Percentiles rank a stretch among this genome's conserved stretches.
Conservation (phyloP, 1,140 invertebrate genomes). For the Hestina assimilis region DNA sequence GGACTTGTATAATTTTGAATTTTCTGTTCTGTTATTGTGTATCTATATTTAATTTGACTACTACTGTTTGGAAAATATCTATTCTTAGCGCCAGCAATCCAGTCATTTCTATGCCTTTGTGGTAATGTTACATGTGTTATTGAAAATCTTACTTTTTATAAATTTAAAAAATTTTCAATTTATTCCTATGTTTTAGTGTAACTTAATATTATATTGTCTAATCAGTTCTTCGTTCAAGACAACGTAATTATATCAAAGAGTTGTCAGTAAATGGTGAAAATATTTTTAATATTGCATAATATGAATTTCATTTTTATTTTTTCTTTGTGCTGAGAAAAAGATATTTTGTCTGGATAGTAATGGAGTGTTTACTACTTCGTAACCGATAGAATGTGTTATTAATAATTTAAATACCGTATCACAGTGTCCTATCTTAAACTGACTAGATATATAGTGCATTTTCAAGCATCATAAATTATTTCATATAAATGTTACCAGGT, state of each 20-base stretch:
- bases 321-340: conserved; percentile 61
- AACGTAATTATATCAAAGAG: neutral
- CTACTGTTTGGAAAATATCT: conserved; percentile 51
- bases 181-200: too few species aligned
- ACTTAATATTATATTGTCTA: neutral
- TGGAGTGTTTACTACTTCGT: conserved; percentile 66
- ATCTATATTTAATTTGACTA: conserved; percentile 32
- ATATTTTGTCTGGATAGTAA: conserved; percentile 58
- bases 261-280: neutral
- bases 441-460: conserved; percentile 57
- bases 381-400: conserved; percentile 53
- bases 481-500: conserved; percentile 16
- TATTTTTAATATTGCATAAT: neutral
- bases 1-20: conserved; percentile 54
- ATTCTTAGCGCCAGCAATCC: conserved; percentile 50
- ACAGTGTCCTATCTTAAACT: conserved; percentile 57
- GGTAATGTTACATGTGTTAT: too few species aligned
- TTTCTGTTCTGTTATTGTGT: conserved; percentile 56
- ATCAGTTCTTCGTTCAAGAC: neutral
- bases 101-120: neutral
- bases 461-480: conserved; percentile 12
- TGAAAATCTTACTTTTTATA: too few species aligned
- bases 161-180: too few species aligned
- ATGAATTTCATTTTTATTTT: conserved; percentile 16
- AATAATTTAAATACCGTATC: conserved; percentile 46